Base-by-base conservation (phyloP, 2,888 invertebrate species). In the Xanthia togata region DNA sequence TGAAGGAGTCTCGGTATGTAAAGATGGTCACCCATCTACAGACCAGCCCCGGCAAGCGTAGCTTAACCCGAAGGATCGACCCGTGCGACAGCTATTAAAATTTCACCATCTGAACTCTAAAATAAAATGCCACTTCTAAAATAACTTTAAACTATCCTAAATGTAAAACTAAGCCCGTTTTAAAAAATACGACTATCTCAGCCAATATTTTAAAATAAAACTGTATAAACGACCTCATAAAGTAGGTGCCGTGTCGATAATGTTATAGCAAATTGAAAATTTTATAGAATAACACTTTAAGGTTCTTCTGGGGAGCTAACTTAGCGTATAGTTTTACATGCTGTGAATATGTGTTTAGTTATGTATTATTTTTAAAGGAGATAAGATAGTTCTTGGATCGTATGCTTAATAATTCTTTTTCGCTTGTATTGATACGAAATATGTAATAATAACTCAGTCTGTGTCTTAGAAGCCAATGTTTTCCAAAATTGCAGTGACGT, bases 221-320 rank as follows among this genome's bases (percentile, higher is more conserved):
- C 78, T 70, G 57, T 75, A 55, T 69, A 73, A 86, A 64, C 70
- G 60, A 68, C 59, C 57, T 76, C 62, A 67, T 80, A 87, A 86
- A 84, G 59, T 79, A 72, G 57, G 50, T 73, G 78, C 64, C 11
- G 65, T 60, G 57, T 70, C 77, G 70, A 88, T 82, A 79, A 78
- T 76, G 69, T 65, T 62, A 63, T 62, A 60, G 78, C 41, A 86
- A 86, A 86, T 86, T 86, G 86, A 88, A 88, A 83, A 76, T 86
- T 86, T 86, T 74, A 79, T 86, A 71, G 70, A 69, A 78, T 64
- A 68, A 78, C 41, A 44, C 12, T 80, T 77, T 62, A 70, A 67
- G 77, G 55, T 82, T 76, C 63, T 63, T 41, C n/a, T 5, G 17
- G 47, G 12, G 6, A 26, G 20, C 44, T 17, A 41, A 70, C 17